phyloP scores from a whole-genome alignment of 2,888 invertebrate species.

The Hololepta plana region DNA sequence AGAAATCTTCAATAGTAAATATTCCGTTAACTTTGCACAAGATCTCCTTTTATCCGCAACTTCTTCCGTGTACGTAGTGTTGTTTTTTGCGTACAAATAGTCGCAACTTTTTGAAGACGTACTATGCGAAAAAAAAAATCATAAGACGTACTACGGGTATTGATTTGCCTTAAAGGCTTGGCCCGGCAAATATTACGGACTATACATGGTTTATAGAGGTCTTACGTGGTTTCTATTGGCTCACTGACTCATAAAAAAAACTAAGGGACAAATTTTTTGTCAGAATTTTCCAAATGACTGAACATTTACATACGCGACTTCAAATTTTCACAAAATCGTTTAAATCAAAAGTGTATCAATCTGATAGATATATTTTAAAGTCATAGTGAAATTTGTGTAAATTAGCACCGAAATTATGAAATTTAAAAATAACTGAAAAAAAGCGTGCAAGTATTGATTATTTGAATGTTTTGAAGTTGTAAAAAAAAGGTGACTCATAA shows the following conservation, averaged over 20 bases:
- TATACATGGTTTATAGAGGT: slow-evolving; percentile 30
- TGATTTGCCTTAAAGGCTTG: slow-evolving; percentile 31
- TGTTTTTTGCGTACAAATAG: too few relatives aligned
- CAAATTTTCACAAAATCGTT: too few relatives aligned
- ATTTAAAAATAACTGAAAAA: slow-evolving; percentile 19
- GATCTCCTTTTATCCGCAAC: too few relatives aligned
- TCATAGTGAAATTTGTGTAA: too few relatives aligned
- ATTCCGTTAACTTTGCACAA: too few relatives aligned
- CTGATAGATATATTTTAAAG: too few relatives aligned
- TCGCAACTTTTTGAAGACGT: slow-evolving; percentile 28
- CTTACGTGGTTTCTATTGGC: slow-evolving; percentile 31
- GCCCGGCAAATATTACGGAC: slow-evolving; percentile 27
- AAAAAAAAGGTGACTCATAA: slow-evolving; percentile 20
- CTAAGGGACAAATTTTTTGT: slow-evolving; percentile 27
- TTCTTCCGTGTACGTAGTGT: too few relatives aligned
- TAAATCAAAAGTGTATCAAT: too few relatives aligned
- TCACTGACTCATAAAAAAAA: slow-evolving; percentile 30
- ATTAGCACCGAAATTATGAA: slow-evolving; percentile 14
- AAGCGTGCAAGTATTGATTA: slow-evolving; percentile 23
- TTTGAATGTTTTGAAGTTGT: slow-evolving; percentile 23
- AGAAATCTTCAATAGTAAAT: too few relatives aligned
- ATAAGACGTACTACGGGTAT: too few relatives aligned
- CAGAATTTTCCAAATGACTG: slow-evolving; percentile 48
- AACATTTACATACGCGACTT: slow-evolving; percentile 27
- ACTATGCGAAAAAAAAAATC: too few relatives aligned